Evolutionary conservation across 2,113 vertebrate species (phyloP).

Genomic region (Phyllostomus discolor): DNA sequence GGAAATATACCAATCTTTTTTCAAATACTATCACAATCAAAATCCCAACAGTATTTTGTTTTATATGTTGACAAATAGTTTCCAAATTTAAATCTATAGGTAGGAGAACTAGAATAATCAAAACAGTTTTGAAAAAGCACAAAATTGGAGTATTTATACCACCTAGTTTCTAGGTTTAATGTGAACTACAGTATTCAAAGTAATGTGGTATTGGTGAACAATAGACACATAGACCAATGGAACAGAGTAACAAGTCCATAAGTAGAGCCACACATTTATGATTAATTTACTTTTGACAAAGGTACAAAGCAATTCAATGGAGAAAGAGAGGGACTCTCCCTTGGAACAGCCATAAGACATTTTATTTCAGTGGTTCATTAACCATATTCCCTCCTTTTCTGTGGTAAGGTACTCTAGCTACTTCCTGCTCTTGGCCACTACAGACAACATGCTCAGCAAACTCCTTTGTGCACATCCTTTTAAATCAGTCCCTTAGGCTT

Average conservation of each 20-base stretch:
- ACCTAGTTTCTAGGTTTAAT: neutral
- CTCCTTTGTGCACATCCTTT: neutral
- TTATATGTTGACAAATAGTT: too few species aligned
- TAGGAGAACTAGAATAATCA: too few species aligned
- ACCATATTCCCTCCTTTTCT: neutral
- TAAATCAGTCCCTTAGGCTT: neutral
- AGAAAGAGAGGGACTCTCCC: neutral
- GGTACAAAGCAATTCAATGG: neutral
- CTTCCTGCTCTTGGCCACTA: fast-evolving
- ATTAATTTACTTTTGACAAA: neutral
- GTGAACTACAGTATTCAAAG: neutral
- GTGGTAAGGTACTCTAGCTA: neutral
- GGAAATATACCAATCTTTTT: neutral
- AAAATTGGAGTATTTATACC: neutral
- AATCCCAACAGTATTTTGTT: too few species aligned
- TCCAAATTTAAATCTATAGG: too few species aligned
- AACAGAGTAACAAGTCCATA: neutral
- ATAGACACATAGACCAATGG: neutral
- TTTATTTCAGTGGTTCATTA: neutral
- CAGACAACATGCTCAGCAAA: too few species aligned
- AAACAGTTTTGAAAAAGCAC: neutral
- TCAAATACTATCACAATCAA: neutral
- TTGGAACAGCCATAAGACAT: neutral
- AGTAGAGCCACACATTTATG: neutral
- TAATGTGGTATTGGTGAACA: neutral